These are phyloP conservation scores for Odontothrips loti DNA, from an alignment of 2,888 invertebrate genomes.

Conservation along the genomic window DNA sequence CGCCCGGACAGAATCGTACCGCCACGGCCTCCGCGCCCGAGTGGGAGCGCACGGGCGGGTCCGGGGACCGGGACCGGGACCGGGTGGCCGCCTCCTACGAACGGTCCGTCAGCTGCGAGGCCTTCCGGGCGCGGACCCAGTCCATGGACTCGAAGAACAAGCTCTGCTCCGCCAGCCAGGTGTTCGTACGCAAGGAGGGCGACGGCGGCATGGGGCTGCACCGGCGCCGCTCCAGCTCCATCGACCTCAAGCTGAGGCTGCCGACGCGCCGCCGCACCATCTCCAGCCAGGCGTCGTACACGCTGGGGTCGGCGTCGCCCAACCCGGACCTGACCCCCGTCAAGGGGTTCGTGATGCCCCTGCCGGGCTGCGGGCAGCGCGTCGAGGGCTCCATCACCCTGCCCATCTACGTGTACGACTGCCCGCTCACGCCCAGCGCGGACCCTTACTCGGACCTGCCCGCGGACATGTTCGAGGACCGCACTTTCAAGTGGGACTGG, in stretches of 20 bases:
- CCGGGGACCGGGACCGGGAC: not conserved
- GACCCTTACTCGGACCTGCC: not conserved
- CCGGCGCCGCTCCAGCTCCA: constrained; percentile 25
- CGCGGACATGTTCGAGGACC: constrained; percentile 16
- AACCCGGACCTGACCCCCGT: constrained; percentile 18
- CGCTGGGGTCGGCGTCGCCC: constrained; percentile 22
- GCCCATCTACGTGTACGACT: constrained; percentile 66
- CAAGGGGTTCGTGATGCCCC: not conserved
- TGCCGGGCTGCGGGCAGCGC: constrained; percentile 26
- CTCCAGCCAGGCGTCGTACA: constrained; percentile 11
- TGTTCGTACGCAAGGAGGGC: constrained; percentile 6
- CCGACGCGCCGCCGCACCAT: constrained; percentile 16
- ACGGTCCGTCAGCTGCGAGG: constrained; percentile 7
- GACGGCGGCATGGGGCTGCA: constrained; percentile 11
- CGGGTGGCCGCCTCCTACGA: not conserved
- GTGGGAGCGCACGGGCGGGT: not conserved
- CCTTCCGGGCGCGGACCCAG: constrained; percentile 32
- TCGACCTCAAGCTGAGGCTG: constrained; percentile 23
- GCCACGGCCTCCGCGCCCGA: not conserved
- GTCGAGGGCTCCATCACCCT: constrained; percentile 46
- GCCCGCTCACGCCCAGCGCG: constrained; percentile 49
- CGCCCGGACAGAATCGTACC: not conserved
- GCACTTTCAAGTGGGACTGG: constrained; percentile 22
- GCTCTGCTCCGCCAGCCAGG: not conserved
- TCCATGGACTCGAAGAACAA: constrained; percentile 34